These are phyloP conservation scores for Aphodius sticticus DNA, from an alignment of 2,888 invertebrate species.

Conservation along the genomic window DNA sequence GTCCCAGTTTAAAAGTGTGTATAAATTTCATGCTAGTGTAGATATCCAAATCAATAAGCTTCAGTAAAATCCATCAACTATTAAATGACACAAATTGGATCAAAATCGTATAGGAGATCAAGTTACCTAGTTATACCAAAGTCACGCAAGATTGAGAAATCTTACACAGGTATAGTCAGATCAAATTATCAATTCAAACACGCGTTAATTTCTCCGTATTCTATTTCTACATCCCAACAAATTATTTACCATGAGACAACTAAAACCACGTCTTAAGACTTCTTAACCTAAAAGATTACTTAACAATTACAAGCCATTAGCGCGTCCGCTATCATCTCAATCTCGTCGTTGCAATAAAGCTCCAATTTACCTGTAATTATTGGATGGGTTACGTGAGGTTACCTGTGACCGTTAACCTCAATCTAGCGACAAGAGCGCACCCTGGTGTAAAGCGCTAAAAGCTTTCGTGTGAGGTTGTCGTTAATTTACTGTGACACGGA, in stretches of 20 bases:
- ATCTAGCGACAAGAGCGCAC: neutral
- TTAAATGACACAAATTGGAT: neutral
- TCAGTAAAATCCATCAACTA: neutral
- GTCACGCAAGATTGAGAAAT: no score
- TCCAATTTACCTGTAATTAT: slow-evolving; percentile 4
- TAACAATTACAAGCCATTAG: neutral
- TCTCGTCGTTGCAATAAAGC: neutral
- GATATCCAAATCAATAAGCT: neutral
- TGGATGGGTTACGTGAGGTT: neutral
- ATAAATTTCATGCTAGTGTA: no score
- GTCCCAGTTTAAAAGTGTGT: no score
- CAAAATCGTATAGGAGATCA: neutral
- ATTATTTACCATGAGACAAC: neutral
- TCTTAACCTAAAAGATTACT: neutral
- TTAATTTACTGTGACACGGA: neutral
- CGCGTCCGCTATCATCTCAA: neutral
- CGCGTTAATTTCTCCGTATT: no score
- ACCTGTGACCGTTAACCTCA: neutral
- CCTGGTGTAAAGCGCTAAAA: neutral
- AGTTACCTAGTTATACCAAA: no score
- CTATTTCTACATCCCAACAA: neutral
- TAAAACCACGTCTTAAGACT: neutral
- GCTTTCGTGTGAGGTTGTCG: neutral
- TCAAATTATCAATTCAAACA: no score
- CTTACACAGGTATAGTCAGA: no score